These are phyloP conservation scores for Orycteropus afer DNA, from an alignment of 2,113 vertebrate species.

Conservation along the genomic window DNA sequence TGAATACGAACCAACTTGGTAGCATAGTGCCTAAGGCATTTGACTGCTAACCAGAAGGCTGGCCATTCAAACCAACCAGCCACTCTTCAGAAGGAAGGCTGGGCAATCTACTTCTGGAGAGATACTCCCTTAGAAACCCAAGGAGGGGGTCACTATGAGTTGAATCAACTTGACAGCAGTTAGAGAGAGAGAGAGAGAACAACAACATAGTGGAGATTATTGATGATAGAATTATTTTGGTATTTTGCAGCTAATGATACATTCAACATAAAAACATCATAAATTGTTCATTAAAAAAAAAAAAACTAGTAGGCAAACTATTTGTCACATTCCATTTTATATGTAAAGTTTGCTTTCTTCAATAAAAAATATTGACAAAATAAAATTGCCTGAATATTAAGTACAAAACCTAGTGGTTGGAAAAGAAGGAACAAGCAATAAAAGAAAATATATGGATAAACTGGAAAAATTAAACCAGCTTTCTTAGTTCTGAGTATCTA, in stretches of 20 bases:
- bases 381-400: background rate
- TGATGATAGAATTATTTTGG: background rate
- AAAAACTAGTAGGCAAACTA: background rate
- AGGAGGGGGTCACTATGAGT: too few relatives aligned
- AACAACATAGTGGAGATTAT: background rate
- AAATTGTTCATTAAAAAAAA: background rate
- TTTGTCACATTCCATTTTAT: background rate
- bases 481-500: background rate
- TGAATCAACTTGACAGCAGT: background rate
- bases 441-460: background rate
- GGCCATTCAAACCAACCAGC: too few relatives aligned
- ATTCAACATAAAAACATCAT: background rate
- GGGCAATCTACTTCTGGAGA: too few relatives aligned
- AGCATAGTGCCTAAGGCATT: too few relatives aligned
- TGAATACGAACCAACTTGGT: too few relatives aligned
- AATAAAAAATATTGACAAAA: background rate
- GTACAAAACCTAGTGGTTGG: background rate
- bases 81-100: too few relatives aligned
- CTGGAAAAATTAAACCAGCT: background rate
- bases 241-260: background rate
- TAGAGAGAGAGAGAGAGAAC: too few relatives aligned
- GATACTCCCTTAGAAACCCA: too few relatives aligned
- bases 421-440: background rate
- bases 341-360: background rate
- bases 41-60: too few relatives aligned